Base-by-base conservation (phyloP, 2,797 vertebrate species). In the Yasuhikotakia modesta region DNA sequence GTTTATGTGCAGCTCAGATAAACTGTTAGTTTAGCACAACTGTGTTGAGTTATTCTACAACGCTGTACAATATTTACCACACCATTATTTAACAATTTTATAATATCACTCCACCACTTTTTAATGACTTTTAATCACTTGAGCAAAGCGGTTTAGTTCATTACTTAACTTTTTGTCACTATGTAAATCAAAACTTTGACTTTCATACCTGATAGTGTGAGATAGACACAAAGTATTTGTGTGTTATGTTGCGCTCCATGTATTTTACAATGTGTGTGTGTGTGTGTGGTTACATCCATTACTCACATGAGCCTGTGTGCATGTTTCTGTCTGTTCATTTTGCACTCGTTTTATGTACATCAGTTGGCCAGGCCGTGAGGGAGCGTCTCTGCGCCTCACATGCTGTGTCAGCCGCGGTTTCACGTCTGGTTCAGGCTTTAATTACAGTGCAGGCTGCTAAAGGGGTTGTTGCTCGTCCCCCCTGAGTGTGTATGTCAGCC, bases 361-460 rank as follows among this genome's bases (percentile, higher is more conserved):
- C 63, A 76, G 50, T 67, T 22, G 50, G 4, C n/a, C 69, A 48
- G 67, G 8, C 32, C 13, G 72, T 27, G 67, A 50, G 13, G 58
- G 75, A 65, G 65, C 22, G 65, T 19, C 66, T 66, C 60, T 69
- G 57, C 65, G 35, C 43, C 55, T 58, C 71, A 16, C 79, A 81
- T 57, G 68, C 79, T 83, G 76, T 76, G 79, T 65, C 66, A 78
- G 70, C 22, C 32, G 55, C 43, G 61, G 73, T 70, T 53, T 87
- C 53, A 19, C 74, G 63, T 77, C 60, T 81, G 57, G 69, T 43
- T 69, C 78, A 76, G 35, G 46, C 73, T 84, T 82, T 84, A 84
- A 84, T 84, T 82, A 84, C 80, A 81, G 80, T 70, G 69, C 69
- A 81, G 76, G 35, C 73, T 81, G 76, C 61, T 79, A 45, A 80